Evolutionary conservation across 2,797 vertebrate genomes (phyloP), one percentile per base, ranked within the genome.

Genomic region (Anniella stebbinsi): DNA sequence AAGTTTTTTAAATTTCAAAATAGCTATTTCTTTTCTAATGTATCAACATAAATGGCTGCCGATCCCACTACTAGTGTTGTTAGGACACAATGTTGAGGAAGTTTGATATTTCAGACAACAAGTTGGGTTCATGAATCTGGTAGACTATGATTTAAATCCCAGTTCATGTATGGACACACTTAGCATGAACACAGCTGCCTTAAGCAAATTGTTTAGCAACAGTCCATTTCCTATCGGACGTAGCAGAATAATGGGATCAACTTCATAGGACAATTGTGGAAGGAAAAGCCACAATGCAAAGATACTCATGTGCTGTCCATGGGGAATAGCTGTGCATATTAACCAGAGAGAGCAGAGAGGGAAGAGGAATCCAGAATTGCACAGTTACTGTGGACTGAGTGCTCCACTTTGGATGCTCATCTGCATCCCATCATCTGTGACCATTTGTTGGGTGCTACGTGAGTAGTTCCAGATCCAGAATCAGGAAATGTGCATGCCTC

Each of bases 381-480:
- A 36, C 38, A 51, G 33, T 51, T 84, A 6, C 63, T 38, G 21
- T n/a, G 33, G 57, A 66, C 11, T 36, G 41, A 66, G 41, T 38
- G 72, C 41, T 77, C 45, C 12, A 57, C 13, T 67, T 63, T 25
- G 72, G 57, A 84, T 75, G 72, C 60, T 69, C 41, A 89, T 76
- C 63, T 84, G 81, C n/a, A 77, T 84, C 63, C 73, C 41, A 84
- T 89, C 81, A 77, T 41, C 87, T 66, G 69, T 84, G 88, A 51
- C 73, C 73, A 84, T 84, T 89, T 84, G 72, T 84, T 89, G 88
- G 81, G 45, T 76, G 82, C 82, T 83, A 54, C 13, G 25, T 89
- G 81, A 89, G 88, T 72, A 89, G 88, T 89, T 84, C 80, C 88
- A 89, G 81, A 89, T 25, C 72, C 45, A 67, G 41, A 63, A 70